Evolutionary conservation across 1,140 invertebrate genomes (phyloP), one percentile per base, ranked within the genome.

Genomic region (Armadillidium nasatum): DNA sequence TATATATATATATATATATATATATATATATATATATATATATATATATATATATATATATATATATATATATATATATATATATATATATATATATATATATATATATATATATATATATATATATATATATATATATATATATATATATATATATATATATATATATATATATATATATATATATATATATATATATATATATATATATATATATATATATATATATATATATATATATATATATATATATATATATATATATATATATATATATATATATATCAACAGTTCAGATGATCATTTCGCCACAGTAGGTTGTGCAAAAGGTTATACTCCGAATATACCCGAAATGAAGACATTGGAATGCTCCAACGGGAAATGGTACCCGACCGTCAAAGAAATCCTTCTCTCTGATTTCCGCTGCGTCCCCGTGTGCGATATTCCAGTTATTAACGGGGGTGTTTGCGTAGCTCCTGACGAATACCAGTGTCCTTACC

Each of bases 381-480:
- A 60, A 19, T 60, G 50, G 50, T 3, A 3, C 19, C 50, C 50
- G 4, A 13, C 2, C 7, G 7, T 19, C 2, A 19, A 60, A 19
- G 11, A 60, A 19, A 60, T 60, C 7, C 50, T 60, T 2, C 11
- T 19, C 19, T 19, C 19, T 50, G 50, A 60, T 50, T 60, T 60
- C 19, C 50, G 50, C 50, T 75, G 73, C 19, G 54, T 75, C 19
- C 73, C 73, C 0, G 19, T 75, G 21, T 75, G 73, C 13, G 44
- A 60, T 15, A 19, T 13, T 10, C 50, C 73, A 19, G 43, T 60
- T n/a, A 19, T 75, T 4, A 74, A 74, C 73, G 73, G 66, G 10
- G 73, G 73, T 54, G 22, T 46, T 43, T 75, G 73, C 11, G 13
- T 68, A n/a, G 73, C 73, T 3, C 73, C 73, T 19, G 19, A 68